Evolutionary conservation across 2,888 invertebrate species (phyloP).

Genomic region (Lysandra coridon): DNA sequence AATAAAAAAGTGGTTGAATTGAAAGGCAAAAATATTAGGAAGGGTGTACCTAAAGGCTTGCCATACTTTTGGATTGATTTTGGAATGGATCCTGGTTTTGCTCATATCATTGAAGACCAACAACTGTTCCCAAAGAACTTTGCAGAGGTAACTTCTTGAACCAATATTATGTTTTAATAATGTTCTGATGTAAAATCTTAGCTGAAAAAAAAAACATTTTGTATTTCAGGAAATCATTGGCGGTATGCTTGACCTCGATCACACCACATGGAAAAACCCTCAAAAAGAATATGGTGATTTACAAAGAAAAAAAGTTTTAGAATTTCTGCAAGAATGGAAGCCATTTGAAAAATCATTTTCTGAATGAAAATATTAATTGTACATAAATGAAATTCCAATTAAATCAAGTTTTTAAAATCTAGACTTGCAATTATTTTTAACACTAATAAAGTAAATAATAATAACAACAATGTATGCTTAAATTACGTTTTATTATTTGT

Average conservation of each 20-base stretch:
- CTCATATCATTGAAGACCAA: conserved; percentile 98
- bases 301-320: conserved; percentile 87
- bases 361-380: conserved; percentile 42
- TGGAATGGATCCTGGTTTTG: conserved; percentile 94
- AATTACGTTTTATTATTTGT: conserved; percentile 27
- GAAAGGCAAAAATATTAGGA: conserved; percentile 85
- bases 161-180: neutral
- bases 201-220: conserved; percentile 30
- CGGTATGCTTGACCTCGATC: conserved; percentile 95
- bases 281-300: conserved; percentile 86
- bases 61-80: conserved; percentile 98
- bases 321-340: conserved; percentile 87
- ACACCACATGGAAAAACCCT: conserved; percentile 91
- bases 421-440: neutral
- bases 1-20: conserved; percentile 90
- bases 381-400: neutral
- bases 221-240: conserved; percentile 91
- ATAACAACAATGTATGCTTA: neutral
- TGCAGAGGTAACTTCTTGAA: conserved; percentile 85
- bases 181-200: neutral
- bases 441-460: neutral
- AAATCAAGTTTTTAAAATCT: neutral
- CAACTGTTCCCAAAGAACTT: conserved; percentile 92
- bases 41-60: conserved; percentile 93
- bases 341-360: conserved; percentile 80